phyloP scores from a whole-genome alignment of 2,797 vertebrate species.

The Pangasius djambal region DNA sequence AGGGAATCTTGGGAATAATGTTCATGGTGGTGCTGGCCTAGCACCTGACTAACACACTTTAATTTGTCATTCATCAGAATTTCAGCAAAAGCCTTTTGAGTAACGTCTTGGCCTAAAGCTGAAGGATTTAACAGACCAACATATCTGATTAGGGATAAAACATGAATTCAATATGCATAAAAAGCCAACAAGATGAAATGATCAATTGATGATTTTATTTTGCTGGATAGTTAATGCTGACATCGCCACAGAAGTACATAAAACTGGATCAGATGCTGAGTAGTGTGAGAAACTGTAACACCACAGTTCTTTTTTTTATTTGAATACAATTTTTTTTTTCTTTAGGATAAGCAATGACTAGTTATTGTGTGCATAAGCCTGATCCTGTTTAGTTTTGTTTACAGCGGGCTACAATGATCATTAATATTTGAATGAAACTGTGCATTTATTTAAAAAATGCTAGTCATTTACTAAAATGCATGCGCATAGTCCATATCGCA shows the following conservation, averaged over 20 bases:
- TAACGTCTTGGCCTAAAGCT: not conserved
- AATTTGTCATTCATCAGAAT: not conserved
- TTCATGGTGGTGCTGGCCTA: not conserved
- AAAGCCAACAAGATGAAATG: not conserved
- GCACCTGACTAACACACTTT: not conserved
- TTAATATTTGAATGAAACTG: slow-evolving; percentile 7
- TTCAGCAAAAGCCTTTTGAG: not conserved
- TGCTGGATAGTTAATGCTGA: slow-evolving; percentile 42
- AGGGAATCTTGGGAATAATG: not conserved
- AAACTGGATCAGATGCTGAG: slow-evolving; percentile 35
- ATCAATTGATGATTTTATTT: slow-evolving; percentile 50
- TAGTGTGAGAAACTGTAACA: slow-evolving; percentile 28
- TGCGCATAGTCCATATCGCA: slow-evolving; percentile 20
- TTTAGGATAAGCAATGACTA: slow-evolving; percentile 42
- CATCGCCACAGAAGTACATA: slow-evolving; percentile 37
- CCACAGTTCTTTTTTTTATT: not conserved
- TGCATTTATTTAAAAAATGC: slow-evolving; percentile 29
- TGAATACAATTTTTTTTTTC: slow-evolving; percentile 22
- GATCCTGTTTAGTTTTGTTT: slow-evolving; percentile 23
- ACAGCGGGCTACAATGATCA: slow-evolving; percentile 1
- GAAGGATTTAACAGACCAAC: not conserved
- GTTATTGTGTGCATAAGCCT: slow-evolving; percentile 33
- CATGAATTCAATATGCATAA: not conserved
- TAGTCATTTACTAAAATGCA: slow-evolving; percentile 26
- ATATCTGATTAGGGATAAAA: not conserved